phyloP scores from a whole-genome alignment of 2,888 invertebrate species.

The Pterobdella sp. region DNA sequence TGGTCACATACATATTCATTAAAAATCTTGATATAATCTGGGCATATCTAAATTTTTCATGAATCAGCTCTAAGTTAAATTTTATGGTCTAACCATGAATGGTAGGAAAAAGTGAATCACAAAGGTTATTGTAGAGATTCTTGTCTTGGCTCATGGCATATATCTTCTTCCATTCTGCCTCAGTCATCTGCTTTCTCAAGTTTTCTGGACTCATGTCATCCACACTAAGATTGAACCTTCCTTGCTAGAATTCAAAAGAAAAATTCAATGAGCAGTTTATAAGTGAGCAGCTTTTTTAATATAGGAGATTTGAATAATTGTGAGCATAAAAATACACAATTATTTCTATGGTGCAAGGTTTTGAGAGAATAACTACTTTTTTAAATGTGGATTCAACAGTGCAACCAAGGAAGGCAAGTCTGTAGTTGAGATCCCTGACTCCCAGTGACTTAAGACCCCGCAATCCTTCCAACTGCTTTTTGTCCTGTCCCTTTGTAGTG shows the following conservation, averaged over 20 bases:
- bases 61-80: no score
- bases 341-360: slow-evolving; percentile 6
- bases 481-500: slow-evolving; percentile 58
- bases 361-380: slow-evolving; percentile 51
- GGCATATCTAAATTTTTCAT: no score
- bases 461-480: slow-evolving; percentile 61
- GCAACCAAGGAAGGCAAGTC: slow-evolving; percentile 87
- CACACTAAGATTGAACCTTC: slow-evolving; percentile 56
- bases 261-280: neutral
- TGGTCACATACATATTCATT: no score
- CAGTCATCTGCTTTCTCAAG: slow-evolving; percentile 84
- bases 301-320: neutral
- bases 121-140: slow-evolving; percentile 76
- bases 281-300: neutral
- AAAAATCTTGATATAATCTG: no score
- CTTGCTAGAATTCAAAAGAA: slow-evolving; percentile 31
- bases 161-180: slow-evolving; percentile 72
- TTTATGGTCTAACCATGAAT: slow-evolving; percentile 64
- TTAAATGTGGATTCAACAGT: slow-evolving; percentile 78
- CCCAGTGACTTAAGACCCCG: slow-evolving; percentile 77
- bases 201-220: slow-evolving; percentile 84
- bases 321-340: neutral
- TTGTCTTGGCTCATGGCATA: slow-evolving; percentile 95
- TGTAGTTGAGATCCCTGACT: slow-evolving; percentile 74
- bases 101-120: slow-evolving; percentile 83